Evolutionary conservation across 1,140 invertebrate species (phyloP), one percentile per base, ranked within the genome.

Genomic region (Cydia amplana): DNA sequence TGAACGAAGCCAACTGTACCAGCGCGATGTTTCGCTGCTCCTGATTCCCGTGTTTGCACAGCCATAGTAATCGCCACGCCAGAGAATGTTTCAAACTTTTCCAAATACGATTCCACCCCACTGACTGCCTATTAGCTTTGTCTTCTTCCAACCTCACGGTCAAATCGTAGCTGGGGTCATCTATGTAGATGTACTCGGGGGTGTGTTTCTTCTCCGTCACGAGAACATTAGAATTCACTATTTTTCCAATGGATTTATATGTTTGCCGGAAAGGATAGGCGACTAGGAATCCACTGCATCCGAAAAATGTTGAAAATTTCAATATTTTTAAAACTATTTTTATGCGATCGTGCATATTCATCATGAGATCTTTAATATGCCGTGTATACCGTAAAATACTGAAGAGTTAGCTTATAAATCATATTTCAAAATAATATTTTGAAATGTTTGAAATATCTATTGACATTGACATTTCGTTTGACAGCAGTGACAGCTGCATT

Each of bases 161-260:
- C 43, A 78, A 78, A 63, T 79, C 82, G 63, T 89, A 93, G 7
- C 84, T 81, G 1, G 90, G 87, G 55, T 93, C 91, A 65, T 93
- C 87, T 16, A 93, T 90, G 51, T 93, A 93, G 73, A 93, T 91
- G 78, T 91, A 93, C 70, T 91, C 89, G 0, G 88, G 76, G 4
- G 74, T 79, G 60, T 82, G 79, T 77, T 92, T 91, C 60, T 90
- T 92, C 77, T 92, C 88, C 10, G 82, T 80, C 10, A 91, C 86
- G 16, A 93, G 76, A n/a, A 93, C 87, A 75, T 77, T 85, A 10
- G 86, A 76, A 51, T 90, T 91, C 10, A 92, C 85, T 36, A 92
- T 83, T 73, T 81, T 90, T 23, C 80, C 73, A 67, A 92, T 79
- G 70, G 80, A 79, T 77, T 80, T 84, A 55, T 75, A 79, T 12